phyloP scores from a whole-genome alignment of 2,797 vertebrate genomes.

The Pangasius mekongensis region DNA sequence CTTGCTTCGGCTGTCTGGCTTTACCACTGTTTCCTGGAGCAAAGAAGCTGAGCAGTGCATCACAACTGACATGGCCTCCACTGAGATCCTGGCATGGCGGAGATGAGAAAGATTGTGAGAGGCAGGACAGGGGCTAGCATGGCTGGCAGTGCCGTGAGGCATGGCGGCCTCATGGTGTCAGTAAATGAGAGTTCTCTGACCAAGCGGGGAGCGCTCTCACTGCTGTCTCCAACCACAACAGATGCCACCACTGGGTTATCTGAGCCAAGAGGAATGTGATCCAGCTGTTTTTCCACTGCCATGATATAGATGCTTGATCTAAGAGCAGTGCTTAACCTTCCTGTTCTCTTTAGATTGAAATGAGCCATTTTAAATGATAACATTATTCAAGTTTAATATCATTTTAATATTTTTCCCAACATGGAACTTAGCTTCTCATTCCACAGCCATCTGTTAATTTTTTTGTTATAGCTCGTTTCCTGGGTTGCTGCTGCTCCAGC shows the following conservation, averaged over 20 bases:
- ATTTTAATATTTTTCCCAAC: conserved; percentile 23
- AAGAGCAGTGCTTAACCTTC: conserved; percentile 24
- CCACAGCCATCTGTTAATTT: conserved; percentile 5
- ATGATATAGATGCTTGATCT: conserved; percentile 32
- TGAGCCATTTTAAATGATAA: conserved; percentile 17
- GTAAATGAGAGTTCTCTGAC: conserved; percentile 56
- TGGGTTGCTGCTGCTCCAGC: background rate
- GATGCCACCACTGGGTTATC: conserved; percentile 46
- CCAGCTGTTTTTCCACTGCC: conserved; percentile 29
- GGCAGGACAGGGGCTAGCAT: conserved; percentile 40
- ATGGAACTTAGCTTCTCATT: conserved; percentile 15
- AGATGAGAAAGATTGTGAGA: conserved; percentile 41
- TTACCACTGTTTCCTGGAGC: conserved; percentile 54
- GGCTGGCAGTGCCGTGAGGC: conserved; percentile 42
- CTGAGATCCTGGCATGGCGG: conserved; percentile 34
- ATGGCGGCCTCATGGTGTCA: conserved; percentile 50
- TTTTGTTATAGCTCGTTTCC: background rate
- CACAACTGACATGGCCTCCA: conserved; percentile 51
- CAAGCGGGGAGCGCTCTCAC: conserved; percentile 33
- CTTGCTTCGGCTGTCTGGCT: conserved; percentile 53
- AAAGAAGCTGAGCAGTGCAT: conserved; percentile 43
- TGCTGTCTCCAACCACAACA: conserved; percentile 45
- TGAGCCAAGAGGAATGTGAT: conserved; percentile 34
- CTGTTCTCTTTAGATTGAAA: background rate
- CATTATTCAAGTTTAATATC: conserved; percentile 17